Evolutionary conservation across 2,113 vertebrate species (phyloP).

Genomic region (Genyomyrus donnyi): DNA sequence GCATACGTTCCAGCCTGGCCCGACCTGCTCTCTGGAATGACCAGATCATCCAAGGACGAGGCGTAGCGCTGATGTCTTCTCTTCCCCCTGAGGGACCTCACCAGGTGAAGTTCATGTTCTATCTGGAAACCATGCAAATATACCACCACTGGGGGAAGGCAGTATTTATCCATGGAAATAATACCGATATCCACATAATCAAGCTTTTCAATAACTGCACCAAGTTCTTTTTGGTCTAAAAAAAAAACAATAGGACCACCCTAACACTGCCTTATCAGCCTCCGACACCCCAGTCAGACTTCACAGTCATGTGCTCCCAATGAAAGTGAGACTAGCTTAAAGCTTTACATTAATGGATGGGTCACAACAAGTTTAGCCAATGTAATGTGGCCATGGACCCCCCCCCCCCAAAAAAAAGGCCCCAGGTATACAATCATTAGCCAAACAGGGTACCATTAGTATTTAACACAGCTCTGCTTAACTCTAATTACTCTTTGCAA

Average conservation of each 20-base stretch:
- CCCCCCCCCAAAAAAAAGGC: not conserved
- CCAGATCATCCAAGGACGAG: not conserved
- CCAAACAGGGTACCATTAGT: not conserved
- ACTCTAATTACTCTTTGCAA: not conserved
- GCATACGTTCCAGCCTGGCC: not conserved
- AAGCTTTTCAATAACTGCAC: not conserved
- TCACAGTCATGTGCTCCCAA: not conserved
- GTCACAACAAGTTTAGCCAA: not conserved
- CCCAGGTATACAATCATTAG: not conserved
- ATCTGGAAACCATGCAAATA: not conserved
- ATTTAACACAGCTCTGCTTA: not conserved
- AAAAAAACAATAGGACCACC: not conserved
- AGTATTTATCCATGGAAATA: not conserved
- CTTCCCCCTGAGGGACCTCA: not conserved
- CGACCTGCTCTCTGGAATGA: not conserved
- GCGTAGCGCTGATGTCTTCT: not conserved
- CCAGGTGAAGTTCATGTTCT: not conserved
- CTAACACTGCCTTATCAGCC: not conserved
- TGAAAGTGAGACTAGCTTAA: not conserved
- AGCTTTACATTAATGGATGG: not conserved
- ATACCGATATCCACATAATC: slow-evolving; percentile 4
- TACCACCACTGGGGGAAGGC: too few species aligned
- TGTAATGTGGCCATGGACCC: not conserved
- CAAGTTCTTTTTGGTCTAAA: not conserved
- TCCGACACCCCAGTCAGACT: not conserved